A percentile compares a stretch with the other conserved stretches of the same genome.
phyloP scores from a whole-genome alignment of 2,113 vertebrate genomes.

The Aspidoscelis tigris region DNA sequence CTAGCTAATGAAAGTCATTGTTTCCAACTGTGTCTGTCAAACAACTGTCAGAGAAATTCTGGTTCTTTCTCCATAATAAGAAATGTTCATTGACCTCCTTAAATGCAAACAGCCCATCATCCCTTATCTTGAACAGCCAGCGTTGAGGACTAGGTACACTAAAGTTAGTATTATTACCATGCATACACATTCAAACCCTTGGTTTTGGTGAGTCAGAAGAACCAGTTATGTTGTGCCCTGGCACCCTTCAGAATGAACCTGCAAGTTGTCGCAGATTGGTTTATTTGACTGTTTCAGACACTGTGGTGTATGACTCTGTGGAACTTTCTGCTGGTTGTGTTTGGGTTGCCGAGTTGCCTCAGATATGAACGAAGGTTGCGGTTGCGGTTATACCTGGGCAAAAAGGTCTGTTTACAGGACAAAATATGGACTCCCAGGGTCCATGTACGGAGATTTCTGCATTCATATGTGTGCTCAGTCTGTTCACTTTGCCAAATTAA shows the following conservation, averaged over 20 bases:
- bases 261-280: conserved; percentile 59
- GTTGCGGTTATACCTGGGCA: conserved; percentile 74
- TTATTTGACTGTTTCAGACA: conserved; percentile 71
- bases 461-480: fast-evolving
- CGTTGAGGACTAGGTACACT: too few relatives aligned
- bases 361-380: conserved; percentile 83
- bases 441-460: conserved; percentile 46
- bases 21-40: too few relatives aligned
- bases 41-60: too few relatives aligned
- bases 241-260: background rate
- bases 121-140: too few relatives aligned
- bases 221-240: background rate
- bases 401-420: conserved; percentile 86
- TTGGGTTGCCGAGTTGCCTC: conserved; percentile 76
- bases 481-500: conserved; percentile 74
- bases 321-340: conserved; percentile 69
- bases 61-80: too few relatives aligned
- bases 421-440: conserved; percentile 79
- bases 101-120: too few relatives aligned
- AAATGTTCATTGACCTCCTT: too few relatives aligned
- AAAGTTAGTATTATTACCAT: too few relatives aligned
- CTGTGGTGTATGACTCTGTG: conserved; percentile 70
- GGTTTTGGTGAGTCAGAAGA: too few relatives aligned
- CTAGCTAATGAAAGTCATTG: too few relatives aligned
- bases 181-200: too few relatives aligned